Evolutionary conservation across 2,888 invertebrate species (phyloP).

Genomic region (Folsomia candida): DNA sequence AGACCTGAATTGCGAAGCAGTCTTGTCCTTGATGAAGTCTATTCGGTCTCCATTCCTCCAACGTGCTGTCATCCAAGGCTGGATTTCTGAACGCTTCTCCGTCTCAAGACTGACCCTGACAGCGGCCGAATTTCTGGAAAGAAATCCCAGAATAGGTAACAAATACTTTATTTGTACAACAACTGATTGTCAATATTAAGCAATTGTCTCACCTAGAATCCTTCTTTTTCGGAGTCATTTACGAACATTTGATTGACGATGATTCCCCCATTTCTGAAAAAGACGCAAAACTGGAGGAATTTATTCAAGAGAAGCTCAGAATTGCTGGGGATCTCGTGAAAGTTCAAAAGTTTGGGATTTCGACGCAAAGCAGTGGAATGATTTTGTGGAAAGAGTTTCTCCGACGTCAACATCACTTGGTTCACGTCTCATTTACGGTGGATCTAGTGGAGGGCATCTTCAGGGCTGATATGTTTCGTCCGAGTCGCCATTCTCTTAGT

Average conservation of each 20-base stretch:
- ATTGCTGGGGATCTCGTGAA: background rate
- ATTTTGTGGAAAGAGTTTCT: constrained; percentile 29
- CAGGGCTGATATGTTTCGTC: constrained; percentile 22
- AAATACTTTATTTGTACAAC: too few relatives aligned
- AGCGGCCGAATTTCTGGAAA: constrained; percentile 27
- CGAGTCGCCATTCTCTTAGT: constrained; percentile 24
- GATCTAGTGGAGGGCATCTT: constrained; percentile 23
- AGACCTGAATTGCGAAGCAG: background rate
- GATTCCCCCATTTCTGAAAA: too few relatives aligned
- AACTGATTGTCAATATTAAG: too few relatives aligned
- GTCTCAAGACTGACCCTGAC: constrained; percentile 12
- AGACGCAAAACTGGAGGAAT: too few relatives aligned
- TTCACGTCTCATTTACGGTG: constrained; percentile 32
- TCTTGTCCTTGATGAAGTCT: background rate
- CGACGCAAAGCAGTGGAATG: background rate
- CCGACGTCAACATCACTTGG: constrained; percentile 26
- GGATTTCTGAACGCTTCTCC: constrained; percentile 17
- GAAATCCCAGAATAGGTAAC: too few relatives aligned
- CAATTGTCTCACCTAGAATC: too few relatives aligned
- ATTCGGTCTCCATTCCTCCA: background rate
- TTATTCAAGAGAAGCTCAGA: background rate
- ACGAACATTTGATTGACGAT: constrained; percentile 28
- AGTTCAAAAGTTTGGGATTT: background rate
- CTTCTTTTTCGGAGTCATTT: too few relatives aligned
- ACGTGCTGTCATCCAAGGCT: constrained; percentile 29